Evolutionary conservation across 2,888 invertebrate genomes (phyloP).

Genomic region (Tromatobia lineatoria): DNA sequence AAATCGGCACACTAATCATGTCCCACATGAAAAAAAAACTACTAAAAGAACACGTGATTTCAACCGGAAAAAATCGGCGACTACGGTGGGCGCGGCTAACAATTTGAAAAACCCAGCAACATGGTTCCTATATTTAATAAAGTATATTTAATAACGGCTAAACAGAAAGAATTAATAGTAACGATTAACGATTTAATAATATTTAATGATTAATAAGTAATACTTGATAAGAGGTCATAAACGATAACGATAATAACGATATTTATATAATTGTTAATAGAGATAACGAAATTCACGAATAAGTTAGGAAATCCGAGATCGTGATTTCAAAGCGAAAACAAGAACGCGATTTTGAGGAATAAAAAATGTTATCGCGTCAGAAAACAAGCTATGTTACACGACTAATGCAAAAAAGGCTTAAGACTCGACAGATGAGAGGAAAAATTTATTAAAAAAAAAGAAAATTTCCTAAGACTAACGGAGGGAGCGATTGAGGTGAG

Average conservation of each 20-base stretch:
- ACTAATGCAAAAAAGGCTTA: conserved; percentile 55
- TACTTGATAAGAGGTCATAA: conserved; percentile 68
- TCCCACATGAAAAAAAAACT: conserved; percentile 27
- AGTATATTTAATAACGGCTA: conserved; percentile 82
- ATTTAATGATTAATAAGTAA: conserved; percentile 66
- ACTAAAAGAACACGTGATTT: conserved; percentile 38
- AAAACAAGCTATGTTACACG: conserved; percentile 57
- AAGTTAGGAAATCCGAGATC: conserved; percentile 1
- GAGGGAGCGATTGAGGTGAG: conserved; percentile 23
- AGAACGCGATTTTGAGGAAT: background rate
- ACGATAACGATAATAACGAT: conserved; percentile 69
- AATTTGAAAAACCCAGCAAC: conserved; percentile 81
- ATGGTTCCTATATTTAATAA: conserved; percentile 85
- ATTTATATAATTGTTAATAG: conserved; percentile 71
- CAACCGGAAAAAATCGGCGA: conserved; percentile 55
- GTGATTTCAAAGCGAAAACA: conserved; percentile 20
- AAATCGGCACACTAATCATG: conserved; percentile 33
- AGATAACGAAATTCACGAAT: conserved; percentile 57
- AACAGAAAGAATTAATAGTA: conserved; percentile 67
- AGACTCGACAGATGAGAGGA: conserved; percentile 27
- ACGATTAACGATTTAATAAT: conserved; percentile 72
- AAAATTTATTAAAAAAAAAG: conserved; percentile 2
- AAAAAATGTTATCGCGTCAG: conserved; percentile 52
- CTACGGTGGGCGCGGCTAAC: conserved; percentile 64
- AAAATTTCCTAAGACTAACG: conserved; percentile 16